Evolutionary conservation across 1,140 invertebrate species (phyloP), one percentile per base, ranked within the genome.

Genomic region (Mesaphorura yosii): DNA sequence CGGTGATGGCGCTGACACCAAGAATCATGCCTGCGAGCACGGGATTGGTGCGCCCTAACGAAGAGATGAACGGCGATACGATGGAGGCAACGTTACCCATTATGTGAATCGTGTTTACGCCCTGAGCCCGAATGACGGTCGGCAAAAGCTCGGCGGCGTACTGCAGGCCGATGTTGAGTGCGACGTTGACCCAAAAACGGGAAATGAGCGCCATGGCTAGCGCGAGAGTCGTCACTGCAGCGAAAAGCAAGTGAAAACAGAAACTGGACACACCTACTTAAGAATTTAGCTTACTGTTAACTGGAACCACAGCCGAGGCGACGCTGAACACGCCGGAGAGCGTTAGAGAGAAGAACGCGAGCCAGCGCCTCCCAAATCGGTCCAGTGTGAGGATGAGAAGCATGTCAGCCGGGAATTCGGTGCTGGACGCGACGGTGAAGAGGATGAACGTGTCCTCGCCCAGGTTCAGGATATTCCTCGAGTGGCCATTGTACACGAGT

Each of bases 131-230:
- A 0, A 90, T 83, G 1, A 88, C 86, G 0, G 88, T 90, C 1
- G 88, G 87, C 12, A 91, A 66, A 0, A 91, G 68, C 67, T 91
- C 87, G 0, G 87, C 85, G 0, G 85, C 86, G 69, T 88, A 90
- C 64, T 90, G 87, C 0, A 91, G 74, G 0, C 86, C 86, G 47
- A 90, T 89, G 66, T 89, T 90, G 67, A 88, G 89, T 0, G 85
- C 84, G 27, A 88, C 86, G 60, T 88, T 90, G 15, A 89, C 80
- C 54, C 80, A 81, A 58, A 90, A 86, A 25, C 88, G 71, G 1
- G 86, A 86, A 15, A 82, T 68, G 59, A 91, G 83, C 0, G 85
- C 86, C 41, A 57, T 57, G 2, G 48, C 37, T 2, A 60, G 31
- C 15, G 29, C 12, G 7, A 38, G n/a, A 3, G 47, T 40, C 31